These are phyloP conservation scores for Chironomus tentans DNA, from an alignment of 2,888 invertebrate genomes.

Conservation along the genomic window DNA sequence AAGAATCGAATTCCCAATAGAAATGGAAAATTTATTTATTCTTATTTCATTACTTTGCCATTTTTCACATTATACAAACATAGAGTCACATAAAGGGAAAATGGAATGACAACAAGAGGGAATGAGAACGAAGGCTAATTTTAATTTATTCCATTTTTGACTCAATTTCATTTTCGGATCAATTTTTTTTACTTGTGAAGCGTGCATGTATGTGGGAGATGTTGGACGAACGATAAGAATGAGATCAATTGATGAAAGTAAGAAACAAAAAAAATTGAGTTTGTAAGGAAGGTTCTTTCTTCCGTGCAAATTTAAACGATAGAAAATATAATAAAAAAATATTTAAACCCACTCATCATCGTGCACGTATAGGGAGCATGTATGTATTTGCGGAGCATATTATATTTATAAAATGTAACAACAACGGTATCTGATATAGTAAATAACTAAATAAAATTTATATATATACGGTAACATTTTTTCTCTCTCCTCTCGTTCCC, in stretches of 20 bases:
- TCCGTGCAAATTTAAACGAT: too few species aligned
- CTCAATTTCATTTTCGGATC: slow-evolving; percentile 2
- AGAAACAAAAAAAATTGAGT: too few species aligned
- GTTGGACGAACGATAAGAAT: neutral
- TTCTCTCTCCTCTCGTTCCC: neutral
- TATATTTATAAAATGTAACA: too few species aligned
- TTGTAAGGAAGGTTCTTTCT: too few species aligned
- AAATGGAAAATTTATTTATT: neutral
- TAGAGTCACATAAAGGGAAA: too few species aligned
- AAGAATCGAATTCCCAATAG: too few species aligned
- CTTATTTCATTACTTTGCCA: neutral
- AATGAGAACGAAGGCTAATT: neutral
- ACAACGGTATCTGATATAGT: neutral
- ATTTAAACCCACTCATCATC: too few species aligned
- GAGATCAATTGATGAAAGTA: too few species aligned
- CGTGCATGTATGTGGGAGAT: neutral
- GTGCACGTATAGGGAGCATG: too few species aligned
- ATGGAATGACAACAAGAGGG: too few species aligned
- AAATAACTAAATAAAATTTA: neutral
- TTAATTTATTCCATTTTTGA: slow-evolving; percentile 5
- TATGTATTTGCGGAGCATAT: too few species aligned
- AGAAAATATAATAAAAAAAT: too few species aligned
- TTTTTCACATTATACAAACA: neutral
- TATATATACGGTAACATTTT: neutral
- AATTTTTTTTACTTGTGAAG: neutral